These are phyloP conservation scores for Chalcis sispes DNA, from an alignment of 2,888 invertebrate species.

Conservation along the genomic window DNA sequence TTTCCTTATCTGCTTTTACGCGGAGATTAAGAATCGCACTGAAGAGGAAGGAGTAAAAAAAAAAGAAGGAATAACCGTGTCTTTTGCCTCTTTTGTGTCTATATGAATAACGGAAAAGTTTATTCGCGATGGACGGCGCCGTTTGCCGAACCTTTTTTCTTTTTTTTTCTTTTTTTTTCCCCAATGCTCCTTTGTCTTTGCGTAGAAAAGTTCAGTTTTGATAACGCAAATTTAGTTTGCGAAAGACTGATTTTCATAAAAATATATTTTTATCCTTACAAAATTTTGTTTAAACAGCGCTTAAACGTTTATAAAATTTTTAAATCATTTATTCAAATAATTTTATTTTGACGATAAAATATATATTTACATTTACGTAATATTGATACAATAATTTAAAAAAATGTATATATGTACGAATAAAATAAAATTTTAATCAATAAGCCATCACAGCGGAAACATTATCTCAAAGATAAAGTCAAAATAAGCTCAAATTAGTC, in stretches of 20 bases:
- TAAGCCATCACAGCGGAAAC: no score
- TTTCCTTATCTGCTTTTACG: slow-evolving; percentile 1
- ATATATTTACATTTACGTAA: no score
- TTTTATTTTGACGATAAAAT: neutral
- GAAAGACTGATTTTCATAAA: neutral
- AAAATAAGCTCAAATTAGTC: neutral
- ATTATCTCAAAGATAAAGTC: neutral
- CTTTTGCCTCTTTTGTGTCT: slow-evolving; percentile 22
- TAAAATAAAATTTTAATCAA: no score
- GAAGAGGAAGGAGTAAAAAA: neutral
- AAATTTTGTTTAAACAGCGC: no score
- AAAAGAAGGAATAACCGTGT: neutral
- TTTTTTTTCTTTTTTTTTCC: neutral
- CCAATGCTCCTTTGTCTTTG: neutral
- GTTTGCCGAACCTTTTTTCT: neutral
- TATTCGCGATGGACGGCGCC: neutral
- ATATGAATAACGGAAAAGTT: slow-evolving; percentile 34
- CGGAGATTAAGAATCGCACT: slow-evolving; percentile 36
- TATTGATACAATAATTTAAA: no score
- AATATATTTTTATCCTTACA: no score
- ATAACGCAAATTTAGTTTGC: neutral
- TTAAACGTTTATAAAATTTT: no score
- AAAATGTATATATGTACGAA: no score
- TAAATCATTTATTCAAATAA: no score
- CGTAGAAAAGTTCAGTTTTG: neutral